Percentiles rank a stretch among this genome's conserved stretches.
phyloP scores from a whole-genome alignment of 35 echinoderm and acorn worm genomes.

The Ophiothrix spiculata region DNA sequence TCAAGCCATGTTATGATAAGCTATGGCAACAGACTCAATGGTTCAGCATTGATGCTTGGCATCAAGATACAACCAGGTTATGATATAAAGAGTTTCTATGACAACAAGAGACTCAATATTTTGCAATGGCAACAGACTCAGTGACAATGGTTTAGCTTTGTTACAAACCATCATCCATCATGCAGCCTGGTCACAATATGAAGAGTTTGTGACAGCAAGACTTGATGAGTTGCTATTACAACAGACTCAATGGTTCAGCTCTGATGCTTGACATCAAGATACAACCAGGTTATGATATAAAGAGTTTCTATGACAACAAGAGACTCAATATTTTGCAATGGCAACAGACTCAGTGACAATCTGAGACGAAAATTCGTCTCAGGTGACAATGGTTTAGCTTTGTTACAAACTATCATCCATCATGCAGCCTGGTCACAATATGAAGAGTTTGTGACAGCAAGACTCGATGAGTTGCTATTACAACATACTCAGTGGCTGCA shows the following conservation, averaged over 20 bases:
- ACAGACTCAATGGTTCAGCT: background rate
- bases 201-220: background rate
- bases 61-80: slow-evolving; percentile 89
- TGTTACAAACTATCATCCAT: background rate
- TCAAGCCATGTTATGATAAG: too few relatives aligned
- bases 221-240: background rate
- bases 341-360: too few relatives aligned
- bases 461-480: background rate
- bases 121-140: too few relatives aligned
- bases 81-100: slow-evolving; percentile 84
- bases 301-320: slow-evolving; percentile 70
- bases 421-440: background rate
- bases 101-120: too few relatives aligned
- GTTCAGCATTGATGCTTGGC: slow-evolving; percentile 69
- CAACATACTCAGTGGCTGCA: background rate
- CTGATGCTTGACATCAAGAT: slow-evolving; percentile 91
- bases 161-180: background rate
- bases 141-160: background rate
- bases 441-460: background rate
- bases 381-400: background rate
- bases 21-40: slow-evolving; percentile 82
- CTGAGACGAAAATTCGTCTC: too few relatives aligned
- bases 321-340: too few relatives aligned
- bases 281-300: slow-evolving; percentile 86
- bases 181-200: background rate